phyloP scores from a whole-genome alignment of 2,797 vertebrate genomes.

The Melanotaenia maccullochi region DNA sequence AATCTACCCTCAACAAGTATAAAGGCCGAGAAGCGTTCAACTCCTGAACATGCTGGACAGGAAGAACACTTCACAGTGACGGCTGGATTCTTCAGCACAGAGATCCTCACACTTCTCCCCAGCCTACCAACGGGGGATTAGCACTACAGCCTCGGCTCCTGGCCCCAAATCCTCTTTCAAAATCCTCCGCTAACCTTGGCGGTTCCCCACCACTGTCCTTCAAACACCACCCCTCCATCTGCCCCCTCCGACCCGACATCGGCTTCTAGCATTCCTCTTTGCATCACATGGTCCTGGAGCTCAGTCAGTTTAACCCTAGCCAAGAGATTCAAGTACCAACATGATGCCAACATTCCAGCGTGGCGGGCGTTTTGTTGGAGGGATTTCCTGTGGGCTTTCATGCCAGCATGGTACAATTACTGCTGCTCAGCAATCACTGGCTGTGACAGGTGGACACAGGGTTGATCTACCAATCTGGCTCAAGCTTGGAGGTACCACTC shows the following conservation, averaged over 20 bases:
- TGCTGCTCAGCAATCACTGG: constrained; percentile 58
- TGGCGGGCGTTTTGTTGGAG: constrained; percentile 74
- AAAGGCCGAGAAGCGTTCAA: constrained; percentile 15
- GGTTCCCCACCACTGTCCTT: constrained; percentile 49
- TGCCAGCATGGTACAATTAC: constrained; percentile 72
- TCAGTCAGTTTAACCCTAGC: constrained; percentile 38
- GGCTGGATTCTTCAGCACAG: constrained; percentile 54
- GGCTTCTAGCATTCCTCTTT: constrained; percentile 62
- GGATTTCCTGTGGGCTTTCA: constrained; percentile 80
- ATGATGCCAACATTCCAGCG: constrained; percentile 79
- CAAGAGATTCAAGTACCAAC: constrained; percentile 52
- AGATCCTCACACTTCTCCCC: constrained; percentile 66
- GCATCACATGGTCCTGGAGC: constrained; percentile 58
- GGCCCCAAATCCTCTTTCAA: constrained; percentile 46
- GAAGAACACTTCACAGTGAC: constrained; percentile 61
- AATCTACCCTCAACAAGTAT: background rate
- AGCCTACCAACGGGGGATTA: constrained; percentile 76
- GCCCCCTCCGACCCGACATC: constrained; percentile 21
- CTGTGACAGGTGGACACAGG: constrained; percentile 68
- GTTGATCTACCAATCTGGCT: constrained; percentile 25
- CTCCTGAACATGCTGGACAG: constrained; percentile 56
- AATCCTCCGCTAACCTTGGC: constrained; percentile 56
- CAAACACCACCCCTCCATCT: constrained; percentile 21
- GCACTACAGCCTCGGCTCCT: constrained; percentile 54
- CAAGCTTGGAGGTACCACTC: constrained; percentile 26